Conservation (phyloP, 2,113 vertebrate species). For the Cisticola juncidis region DNA sequence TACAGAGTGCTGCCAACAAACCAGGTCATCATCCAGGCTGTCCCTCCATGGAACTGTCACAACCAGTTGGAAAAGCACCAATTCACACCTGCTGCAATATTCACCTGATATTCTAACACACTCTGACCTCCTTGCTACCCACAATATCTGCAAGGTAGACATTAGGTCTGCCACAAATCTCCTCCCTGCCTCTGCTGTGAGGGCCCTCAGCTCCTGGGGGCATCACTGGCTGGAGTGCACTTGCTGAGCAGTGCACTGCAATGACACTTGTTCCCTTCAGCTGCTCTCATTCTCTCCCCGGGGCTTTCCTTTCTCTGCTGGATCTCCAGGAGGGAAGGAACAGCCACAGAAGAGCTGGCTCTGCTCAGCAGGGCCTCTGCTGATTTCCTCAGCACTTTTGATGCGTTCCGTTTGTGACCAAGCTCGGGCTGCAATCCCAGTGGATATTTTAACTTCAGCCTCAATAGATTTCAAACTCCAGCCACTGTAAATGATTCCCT, state of each 20-base stretch:
- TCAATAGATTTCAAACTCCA: slow-evolving; percentile 51
- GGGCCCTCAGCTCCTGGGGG: not conserved
- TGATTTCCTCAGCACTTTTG: slow-evolving; percentile 55
- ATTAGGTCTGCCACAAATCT: not conserved
- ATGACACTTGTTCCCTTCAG: slow-evolving; percentile 21
- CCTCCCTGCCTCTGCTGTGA: not conserved
- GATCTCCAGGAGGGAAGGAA: not conserved
- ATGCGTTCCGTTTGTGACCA: slow-evolving; percentile 41
- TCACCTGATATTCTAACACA: not conserved
- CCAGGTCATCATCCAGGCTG: not conserved
- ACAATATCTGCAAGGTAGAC: not conserved
- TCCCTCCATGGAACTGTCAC: not conserved
- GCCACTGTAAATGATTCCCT: slow-evolving; percentile 57
- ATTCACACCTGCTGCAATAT: not conserved
- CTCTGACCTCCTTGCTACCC: not conserved
- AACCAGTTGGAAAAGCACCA: not conserved
- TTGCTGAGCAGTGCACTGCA: not conserved
- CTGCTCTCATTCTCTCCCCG: not conserved
- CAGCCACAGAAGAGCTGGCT: slow-evolving; percentile 23
- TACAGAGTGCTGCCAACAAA: not conserved
- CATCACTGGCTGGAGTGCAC: not conserved
- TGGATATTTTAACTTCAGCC: slow-evolving; percentile 60
- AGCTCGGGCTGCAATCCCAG: slow-evolving; percentile 53
- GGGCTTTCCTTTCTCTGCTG: slow-evolving; percentile 1
- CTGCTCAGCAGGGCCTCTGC: slow-evolving; percentile 47